Evolutionary conservation across 2,888 invertebrate genomes (phyloP), one percentile per base, ranked within the genome.

Genomic region (Phragmatobia fuliginosa): DNA sequence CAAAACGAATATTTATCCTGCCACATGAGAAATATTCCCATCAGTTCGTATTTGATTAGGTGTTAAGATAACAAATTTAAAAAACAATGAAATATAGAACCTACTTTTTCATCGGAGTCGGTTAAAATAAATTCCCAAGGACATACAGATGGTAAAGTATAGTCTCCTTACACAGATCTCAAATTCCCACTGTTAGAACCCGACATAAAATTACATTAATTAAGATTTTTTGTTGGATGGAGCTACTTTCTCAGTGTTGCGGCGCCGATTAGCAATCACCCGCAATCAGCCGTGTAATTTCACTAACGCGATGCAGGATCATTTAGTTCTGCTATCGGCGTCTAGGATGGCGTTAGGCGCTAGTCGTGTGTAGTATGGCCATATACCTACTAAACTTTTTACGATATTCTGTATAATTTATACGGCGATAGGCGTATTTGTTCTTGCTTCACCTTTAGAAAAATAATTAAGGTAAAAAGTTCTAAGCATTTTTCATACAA

Each of bases 231-330:
- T 56, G 56, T 16, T 25, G 11, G 28, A 56, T 56, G 56, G 28
- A 56, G 28, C 56, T 56, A 56, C 56, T 56, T 56, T 56, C 56
- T 56, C 28, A 56, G 28, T 56, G 25, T 56, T 56, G 56, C 56
- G 28, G 56, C 56, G 56, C 56, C 56, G 56, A 56, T 56, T 56
- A 56, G 56, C 56, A 56, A 56, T 56, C 56, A 56, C 56, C 56
- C 56, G 56, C 49, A 52, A 52, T 52, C 49, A 52, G 49, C 56
- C 56, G 56, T 56, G 56, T 56, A 56, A 56, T 56, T 56, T 56
- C 11, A 56, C 56, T 56, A 56, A 56, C 56, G 56, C 56, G 56
- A 56, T 56, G 28, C 28, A 56, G 56, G 56, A 56, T 56, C 56
- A 56, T 56, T 56, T 56, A 56, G 56, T 56, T 56, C 56, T 56